Evolutionary conservation across 2,888 invertebrate species (phyloP).

Genomic region (Geophilus truncorum): DNA sequence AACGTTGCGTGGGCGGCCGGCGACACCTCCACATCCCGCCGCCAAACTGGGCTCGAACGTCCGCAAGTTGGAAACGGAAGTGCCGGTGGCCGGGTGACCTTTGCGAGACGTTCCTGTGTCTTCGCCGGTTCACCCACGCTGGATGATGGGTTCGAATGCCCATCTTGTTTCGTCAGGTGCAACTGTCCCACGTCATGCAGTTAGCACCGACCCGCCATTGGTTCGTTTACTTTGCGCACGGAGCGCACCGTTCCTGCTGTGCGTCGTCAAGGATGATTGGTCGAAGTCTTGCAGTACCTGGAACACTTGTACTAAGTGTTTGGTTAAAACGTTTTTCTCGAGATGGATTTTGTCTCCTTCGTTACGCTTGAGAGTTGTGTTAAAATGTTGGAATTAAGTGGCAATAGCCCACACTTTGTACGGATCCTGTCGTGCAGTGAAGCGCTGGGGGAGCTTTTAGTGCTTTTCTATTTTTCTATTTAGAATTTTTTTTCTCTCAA

Average conservation of each 20-base stretch:
- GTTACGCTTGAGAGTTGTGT: neutral
- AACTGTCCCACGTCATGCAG: neutral
- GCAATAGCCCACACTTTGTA: too few species aligned
- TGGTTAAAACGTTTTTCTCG: neutral
- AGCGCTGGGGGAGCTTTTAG: too few species aligned
- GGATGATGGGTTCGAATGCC: neutral
- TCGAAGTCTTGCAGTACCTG: neutral
- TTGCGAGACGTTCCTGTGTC: neutral
- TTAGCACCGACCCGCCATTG: neutral
- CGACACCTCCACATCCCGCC: slow-evolving; percentile 17
- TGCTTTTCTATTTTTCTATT: too few species aligned
- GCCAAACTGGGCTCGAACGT: neutral
- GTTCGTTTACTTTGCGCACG: neutral
- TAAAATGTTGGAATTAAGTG: too few species aligned
- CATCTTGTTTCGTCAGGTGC: neutral
- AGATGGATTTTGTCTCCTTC: neutral
- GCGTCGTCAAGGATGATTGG: slow-evolving; percentile 7
- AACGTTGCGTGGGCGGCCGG: slow-evolving; percentile 19
- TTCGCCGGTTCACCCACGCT: neutral
- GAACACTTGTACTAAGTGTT: neutral
- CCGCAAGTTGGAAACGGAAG: neutral
- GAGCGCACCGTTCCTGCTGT: neutral
- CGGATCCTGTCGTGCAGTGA: too few species aligned
- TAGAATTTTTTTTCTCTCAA: too few species aligned
- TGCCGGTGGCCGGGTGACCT: neutral